Evolutionary conservation across 2,797 vertebrate genomes (phyloP).

Genomic region (Fistularia commersonii): DNA sequence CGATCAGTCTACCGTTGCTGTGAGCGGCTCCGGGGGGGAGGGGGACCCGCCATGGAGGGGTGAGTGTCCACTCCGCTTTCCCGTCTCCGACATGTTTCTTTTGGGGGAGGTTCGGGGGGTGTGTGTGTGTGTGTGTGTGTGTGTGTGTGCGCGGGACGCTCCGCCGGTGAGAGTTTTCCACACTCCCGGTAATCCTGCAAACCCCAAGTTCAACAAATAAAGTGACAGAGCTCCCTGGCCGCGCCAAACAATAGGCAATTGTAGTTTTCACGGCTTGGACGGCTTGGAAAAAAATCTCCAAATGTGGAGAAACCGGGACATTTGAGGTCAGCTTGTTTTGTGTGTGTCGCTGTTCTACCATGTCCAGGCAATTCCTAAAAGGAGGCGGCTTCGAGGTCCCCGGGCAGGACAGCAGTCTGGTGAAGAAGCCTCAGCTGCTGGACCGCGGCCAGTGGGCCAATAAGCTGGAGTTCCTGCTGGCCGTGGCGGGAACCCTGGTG

Average conservation of each 20-base stretch:
- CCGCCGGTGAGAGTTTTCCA: conserved; percentile 36
- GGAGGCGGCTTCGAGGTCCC: conserved; percentile 33
- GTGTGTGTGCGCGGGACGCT: too few relatives aligned
- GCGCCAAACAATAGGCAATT: conserved; percentile 48
- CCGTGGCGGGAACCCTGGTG: conserved; percentile 69
- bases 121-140: background rate
- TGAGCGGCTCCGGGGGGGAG: conserved; percentile 38
- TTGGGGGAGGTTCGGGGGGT: background rate
- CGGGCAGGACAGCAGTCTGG: conserved; percentile 32
- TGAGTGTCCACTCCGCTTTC: conserved; percentile 43
- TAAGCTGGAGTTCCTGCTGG: conserved; percentile 71
- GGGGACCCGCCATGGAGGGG: conserved; percentile 54
- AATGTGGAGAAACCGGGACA: conserved; percentile 6
- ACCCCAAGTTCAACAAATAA: conserved; percentile 33
- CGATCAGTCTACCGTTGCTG: conserved; percentile 50
- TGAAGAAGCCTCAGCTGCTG: conserved; percentile 57
- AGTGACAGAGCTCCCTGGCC: conserved; percentile 38
- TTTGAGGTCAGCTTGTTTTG: conserved; percentile 10
- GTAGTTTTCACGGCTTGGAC: conserved; percentile 39
- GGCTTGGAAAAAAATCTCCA: too few relatives aligned
- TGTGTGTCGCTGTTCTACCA: conserved; percentile 13
- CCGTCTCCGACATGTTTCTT: background rate
- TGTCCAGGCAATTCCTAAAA: conserved; percentile 48
- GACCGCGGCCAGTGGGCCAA: conserved; percentile 69
- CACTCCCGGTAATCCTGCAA: conserved; percentile 38